Evolutionary conservation across 2,113 vertebrate species (phyloP).

Genomic region (Menidia beryllina): DNA sequence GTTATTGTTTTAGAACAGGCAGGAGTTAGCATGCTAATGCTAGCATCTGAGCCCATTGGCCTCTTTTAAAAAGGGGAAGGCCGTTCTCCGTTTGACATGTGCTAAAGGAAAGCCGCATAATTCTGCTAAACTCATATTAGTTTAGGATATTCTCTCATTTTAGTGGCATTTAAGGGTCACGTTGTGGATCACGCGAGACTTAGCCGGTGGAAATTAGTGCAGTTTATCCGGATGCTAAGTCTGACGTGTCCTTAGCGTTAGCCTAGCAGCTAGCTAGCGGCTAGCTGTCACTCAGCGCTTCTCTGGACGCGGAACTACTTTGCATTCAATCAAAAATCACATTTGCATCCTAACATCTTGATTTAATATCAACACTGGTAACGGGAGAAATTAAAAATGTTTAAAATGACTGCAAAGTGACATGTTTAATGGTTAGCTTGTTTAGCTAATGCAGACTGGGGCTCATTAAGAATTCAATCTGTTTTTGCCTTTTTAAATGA

Average conservation of each 20-base stretch:
- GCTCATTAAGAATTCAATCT: fast-evolving
- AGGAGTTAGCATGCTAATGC: not conserved
- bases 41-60: conserved; percentile 49
- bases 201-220: too few relatives aligned
- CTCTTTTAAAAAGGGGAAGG: conserved; percentile 17
- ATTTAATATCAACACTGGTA: too few relatives aligned
- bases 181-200: fast-evolving
- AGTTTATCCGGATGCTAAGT: conserved; percentile 32
- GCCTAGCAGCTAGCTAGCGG: conserved; percentile 33
- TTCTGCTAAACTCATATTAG: fast-evolving
- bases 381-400: too few relatives aligned
- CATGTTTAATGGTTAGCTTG: not conserved
- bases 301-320: not conserved
- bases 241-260: conserved; percentile 79
- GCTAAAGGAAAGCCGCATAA: not conserved
- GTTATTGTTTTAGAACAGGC: fast-evolving
- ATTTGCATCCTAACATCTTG: fast-evolving
- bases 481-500: not conserved
- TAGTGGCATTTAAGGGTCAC: fast-evolving
- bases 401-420: not conserved
- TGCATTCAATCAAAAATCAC: not conserved
- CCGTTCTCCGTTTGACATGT: conserved; percentile 36
- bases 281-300: not conserved
- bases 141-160: too few relatives aligned
- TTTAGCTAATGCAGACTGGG: not conserved